Evolutionary conservation across 1,140 invertebrate species (phyloP).

Genomic region (Drosophila fuyamai): DNA sequence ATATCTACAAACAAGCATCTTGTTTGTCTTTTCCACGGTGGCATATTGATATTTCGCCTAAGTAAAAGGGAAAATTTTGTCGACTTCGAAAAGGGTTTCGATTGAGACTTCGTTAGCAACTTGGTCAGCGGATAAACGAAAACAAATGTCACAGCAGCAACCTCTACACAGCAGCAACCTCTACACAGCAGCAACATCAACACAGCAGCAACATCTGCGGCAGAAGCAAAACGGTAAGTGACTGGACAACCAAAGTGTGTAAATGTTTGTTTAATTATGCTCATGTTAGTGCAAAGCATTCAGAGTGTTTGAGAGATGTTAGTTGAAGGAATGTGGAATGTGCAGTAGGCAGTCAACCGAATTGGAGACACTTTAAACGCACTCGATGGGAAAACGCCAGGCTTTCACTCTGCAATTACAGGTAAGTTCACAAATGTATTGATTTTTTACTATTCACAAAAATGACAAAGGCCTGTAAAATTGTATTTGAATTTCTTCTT

Average conservation of each 20-base stretch:
- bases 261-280: constrained; percentile 83
- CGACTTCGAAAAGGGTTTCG: constrained; percentile 19
- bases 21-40: constrained; percentile 74
- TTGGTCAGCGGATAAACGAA: constrained; percentile 59
- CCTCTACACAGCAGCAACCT: background rate
- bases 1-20: constrained; percentile 38
- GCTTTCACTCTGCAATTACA: constrained; percentile 12
- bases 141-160: constrained; percentile 37
- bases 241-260: constrained; percentile 69
- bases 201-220: constrained; percentile 53
- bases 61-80: constrained; percentile 45
- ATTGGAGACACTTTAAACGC: constrained; percentile 46
- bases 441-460: background rate
- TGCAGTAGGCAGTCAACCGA: constrained; percentile 46
- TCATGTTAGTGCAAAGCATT: constrained; percentile 71
- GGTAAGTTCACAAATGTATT: background rate
- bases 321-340: constrained; percentile 60
- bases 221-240: constrained; percentile 55
- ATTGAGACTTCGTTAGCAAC: constrained; percentile 57
- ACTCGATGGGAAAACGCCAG: constrained; percentile 8
- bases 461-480: no score
- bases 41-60: constrained; percentile 65
- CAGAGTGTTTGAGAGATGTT: constrained; percentile 44
- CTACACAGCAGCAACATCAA: constrained; percentile 11
- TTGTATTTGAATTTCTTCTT: no score